Percentiles rank a stretch among this genome's conserved stretches.
These are phyloP conservation scores for Adineta ricciae DNA, from an alignment of 2,888 invertebrate genomes.

Conservation along the genomic window DNA sequence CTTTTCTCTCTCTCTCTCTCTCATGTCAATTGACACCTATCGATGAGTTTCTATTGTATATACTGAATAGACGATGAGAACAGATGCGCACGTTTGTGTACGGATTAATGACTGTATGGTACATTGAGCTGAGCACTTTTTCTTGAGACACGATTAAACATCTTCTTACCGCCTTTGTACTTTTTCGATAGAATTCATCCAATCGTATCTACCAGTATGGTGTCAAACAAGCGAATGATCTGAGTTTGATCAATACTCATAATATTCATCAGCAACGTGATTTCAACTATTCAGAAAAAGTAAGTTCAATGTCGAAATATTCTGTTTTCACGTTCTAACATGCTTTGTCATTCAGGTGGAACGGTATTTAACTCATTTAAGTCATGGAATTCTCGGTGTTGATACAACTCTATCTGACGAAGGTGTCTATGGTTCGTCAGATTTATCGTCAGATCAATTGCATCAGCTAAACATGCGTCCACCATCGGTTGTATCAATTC, in stretches of 20 bases:
- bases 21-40: neutral
- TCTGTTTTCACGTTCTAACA: neutral
- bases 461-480: neutral
- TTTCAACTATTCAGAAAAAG: conserved; percentile 19
- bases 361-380: conserved; percentile 23
- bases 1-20: no score
- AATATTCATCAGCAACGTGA: neutral
- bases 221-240: neutral
- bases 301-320: neutral
- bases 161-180: conserved; percentile 15
- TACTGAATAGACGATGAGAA: neutral
- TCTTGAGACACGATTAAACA: neutral
- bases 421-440: conserved; percentile 2
- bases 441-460: neutral
- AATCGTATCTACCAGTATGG: conserved; percentile 14
- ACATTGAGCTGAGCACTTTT: neutral
- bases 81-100: neutral
- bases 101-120: neutral
- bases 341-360: neutral
- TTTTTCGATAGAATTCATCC: neutral
- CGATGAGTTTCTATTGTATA: neutral
- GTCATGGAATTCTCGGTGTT: neutral
- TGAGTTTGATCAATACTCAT: neutral
- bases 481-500: neutral
- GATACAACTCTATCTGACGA: neutral